A percentile compares a stretch with the other conserved stretches of the same genome.
phyloP scores from a whole-genome alignment of 2,888 invertebrate species.

The Phoronis australis region DNA sequence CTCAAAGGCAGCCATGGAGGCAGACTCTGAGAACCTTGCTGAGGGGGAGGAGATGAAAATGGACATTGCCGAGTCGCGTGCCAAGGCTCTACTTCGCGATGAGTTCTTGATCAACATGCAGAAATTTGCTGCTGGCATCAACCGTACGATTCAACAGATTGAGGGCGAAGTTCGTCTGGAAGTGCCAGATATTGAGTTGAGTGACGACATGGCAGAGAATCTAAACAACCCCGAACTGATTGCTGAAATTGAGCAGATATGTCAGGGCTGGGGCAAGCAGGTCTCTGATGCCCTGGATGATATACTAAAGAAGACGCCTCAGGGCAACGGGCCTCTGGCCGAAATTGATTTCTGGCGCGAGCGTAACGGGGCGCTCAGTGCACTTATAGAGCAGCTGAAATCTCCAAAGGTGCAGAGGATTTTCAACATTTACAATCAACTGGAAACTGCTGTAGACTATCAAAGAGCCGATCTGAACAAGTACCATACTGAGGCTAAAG shows the following conservation, averaged over 20 bases:
- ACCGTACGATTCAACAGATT: constrained; percentile 68
- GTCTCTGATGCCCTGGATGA: constrained; percentile 41
- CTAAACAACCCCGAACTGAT: constrained; percentile 38
- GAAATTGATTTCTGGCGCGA: constrained; percentile 84
- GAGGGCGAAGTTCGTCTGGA: constrained; percentile 65
- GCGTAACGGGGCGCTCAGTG: constrained; percentile 70
- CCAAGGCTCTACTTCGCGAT: constrained; percentile 52
- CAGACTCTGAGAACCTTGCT: constrained; percentile 12
- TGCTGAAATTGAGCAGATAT: constrained; percentile 57
- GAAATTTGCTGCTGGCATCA: constrained; percentile 57
- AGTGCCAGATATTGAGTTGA: constrained; percentile 38
- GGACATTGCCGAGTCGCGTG: constrained; percentile 32
- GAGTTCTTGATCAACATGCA: constrained; percentile 57
- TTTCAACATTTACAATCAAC: constrained; percentile 58
- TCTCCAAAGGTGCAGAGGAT: constrained; percentile 65
- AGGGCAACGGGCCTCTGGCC: constrained; percentile 73
- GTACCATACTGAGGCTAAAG: constrained; percentile 67
- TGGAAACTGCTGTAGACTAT: constrained; percentile 60
- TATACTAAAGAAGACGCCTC: constrained; percentile 46
- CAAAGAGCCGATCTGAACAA: constrained; percentile 63
- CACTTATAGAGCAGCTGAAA: constrained; percentile 76
- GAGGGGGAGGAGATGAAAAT: constrained; percentile 21
- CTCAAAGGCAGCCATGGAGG: too few relatives aligned
- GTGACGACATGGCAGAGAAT: constrained; percentile 49
- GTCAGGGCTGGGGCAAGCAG: constrained; percentile 58